Conservation (phyloP, 2,888 invertebrate species). For the Heliconius sara region DNA sequence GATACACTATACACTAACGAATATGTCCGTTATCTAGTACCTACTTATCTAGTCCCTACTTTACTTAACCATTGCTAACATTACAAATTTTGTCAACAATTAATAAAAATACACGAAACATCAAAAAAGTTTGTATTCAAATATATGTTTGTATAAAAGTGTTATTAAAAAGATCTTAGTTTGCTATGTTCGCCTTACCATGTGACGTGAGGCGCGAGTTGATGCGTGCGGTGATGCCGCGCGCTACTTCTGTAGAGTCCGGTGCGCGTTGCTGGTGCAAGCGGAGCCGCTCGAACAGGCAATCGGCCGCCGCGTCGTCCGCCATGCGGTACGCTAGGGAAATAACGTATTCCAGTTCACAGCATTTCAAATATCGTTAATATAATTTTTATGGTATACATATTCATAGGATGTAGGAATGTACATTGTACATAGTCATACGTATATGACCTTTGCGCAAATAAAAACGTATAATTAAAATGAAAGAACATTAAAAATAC, state of each 20-base stretch:
- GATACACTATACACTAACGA: too few species aligned
- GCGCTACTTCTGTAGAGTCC: constrained; percentile 73
- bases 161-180: too few species aligned
- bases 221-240: constrained; percentile 75
- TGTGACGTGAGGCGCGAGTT: constrained; percentile 76
- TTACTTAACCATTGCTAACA: too few species aligned
- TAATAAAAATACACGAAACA: too few species aligned
- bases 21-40: too few species aligned
- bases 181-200: constrained; percentile 59
- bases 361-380: not conserved
- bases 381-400: not conserved
- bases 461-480: not conserved
- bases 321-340: constrained; percentile 75
- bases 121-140: too few species aligned
- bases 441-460: too few species aligned
- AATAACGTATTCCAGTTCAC: not conserved
- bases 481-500: not conserved
- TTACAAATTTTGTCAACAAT: too few species aligned
- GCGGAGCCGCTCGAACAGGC: constrained; percentile 77
- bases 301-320: constrained; percentile 74
- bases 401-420: not conserved
- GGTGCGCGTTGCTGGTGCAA: constrained; percentile 74
- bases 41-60: too few species aligned
- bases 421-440: too few species aligned
- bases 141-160: too few species aligned